These are phyloP conservation scores for Caenorhabditis zanzibari DNA, from an alignment of 2,888 invertebrate species.

Conservation along the genomic window DNA sequence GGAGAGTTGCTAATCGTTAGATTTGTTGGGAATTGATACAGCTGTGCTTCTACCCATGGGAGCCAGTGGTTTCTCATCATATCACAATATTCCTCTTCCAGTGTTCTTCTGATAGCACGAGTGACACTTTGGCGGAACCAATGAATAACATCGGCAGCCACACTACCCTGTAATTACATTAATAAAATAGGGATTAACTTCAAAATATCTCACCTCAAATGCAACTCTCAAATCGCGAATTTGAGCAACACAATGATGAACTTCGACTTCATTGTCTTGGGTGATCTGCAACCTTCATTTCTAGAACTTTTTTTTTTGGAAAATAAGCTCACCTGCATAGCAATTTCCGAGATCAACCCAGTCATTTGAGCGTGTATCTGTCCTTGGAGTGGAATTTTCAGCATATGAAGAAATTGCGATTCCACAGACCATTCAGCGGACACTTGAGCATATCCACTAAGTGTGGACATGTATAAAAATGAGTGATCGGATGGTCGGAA, in stretches of 20 bases:
- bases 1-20: conserved; percentile 73
- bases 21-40: conserved; percentile 78
- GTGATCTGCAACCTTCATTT: conserved; percentile 65
- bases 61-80: conserved; percentile 78
- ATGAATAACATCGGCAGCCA: conserved; percentile 77
- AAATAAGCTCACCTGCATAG: conserved; percentile 72
- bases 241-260: conserved; percentile 79
- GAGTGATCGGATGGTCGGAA: conserved; percentile 80
- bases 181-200: too few relatives aligned
- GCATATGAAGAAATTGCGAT: conserved; percentile 74
- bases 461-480: conserved; percentile 79
- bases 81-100: conserved; percentile 80
- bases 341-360: conserved; percentile 79
- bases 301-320: neutral
- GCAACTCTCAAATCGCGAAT: conserved; percentile 73
- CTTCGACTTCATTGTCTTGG: conserved; percentile 76
- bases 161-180: conserved; percentile 62
- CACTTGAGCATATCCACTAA: conserved; percentile 79
- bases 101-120: conserved; percentile 72
- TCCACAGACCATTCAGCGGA: conserved; percentile 78
- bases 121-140: conserved; percentile 79
- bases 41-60: conserved; percentile 80
- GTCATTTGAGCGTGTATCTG: conserved; percentile 78
- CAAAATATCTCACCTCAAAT: conserved; percentile 29
- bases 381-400: conserved; percentile 78